Conservation (phyloP, 2,888 invertebrate genomes). For the Diarsia mendica region DNA sequence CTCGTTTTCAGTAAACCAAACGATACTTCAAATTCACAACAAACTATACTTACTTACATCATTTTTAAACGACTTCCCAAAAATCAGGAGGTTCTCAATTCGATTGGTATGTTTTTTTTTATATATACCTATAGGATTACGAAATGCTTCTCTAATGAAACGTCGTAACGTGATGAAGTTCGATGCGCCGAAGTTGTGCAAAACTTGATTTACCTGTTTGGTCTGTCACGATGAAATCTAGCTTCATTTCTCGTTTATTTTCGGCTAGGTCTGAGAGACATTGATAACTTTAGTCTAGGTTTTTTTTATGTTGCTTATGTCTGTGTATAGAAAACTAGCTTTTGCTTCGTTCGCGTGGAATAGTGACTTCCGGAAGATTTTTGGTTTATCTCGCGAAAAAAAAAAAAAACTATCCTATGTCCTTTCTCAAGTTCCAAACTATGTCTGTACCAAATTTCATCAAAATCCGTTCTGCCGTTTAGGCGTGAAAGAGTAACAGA, state of each 20-base stretch:
- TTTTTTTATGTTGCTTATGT: constrained; percentile 5
- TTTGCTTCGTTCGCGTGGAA: too few species aligned
- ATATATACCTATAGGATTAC: constrained; percentile 49
- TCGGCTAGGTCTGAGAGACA: constrained; percentile 47
- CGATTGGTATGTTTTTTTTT: too few species aligned
- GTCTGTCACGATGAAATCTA: constrained; percentile 71
- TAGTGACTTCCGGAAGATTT: too few species aligned
- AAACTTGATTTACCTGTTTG: constrained; percentile 82
- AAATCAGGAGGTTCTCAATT: too few species aligned
- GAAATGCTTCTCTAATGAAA: constrained; percentile 61
- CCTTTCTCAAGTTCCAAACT: too few species aligned
- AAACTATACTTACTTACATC: background rate
- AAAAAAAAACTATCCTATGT: too few species aligned
- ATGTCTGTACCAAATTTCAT: too few species aligned
- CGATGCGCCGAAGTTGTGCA: constrained; percentile 75
- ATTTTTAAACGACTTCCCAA: too few species aligned
- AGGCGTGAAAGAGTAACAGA: too few species aligned
- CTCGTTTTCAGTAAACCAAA: background rate
- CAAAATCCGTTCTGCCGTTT: too few species aligned
- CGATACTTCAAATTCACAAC: background rate
- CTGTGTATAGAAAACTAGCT: constrained; percentile 1
- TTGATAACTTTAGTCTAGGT: constrained; percentile 19
- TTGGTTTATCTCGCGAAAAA: too few species aligned
- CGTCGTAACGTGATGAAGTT: constrained; percentile 68
- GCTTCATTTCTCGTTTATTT: constrained; percentile 65